phyloP scores from a whole-genome alignment of 2,797 vertebrate genomes.

The Sitta carolinensis region DNA sequence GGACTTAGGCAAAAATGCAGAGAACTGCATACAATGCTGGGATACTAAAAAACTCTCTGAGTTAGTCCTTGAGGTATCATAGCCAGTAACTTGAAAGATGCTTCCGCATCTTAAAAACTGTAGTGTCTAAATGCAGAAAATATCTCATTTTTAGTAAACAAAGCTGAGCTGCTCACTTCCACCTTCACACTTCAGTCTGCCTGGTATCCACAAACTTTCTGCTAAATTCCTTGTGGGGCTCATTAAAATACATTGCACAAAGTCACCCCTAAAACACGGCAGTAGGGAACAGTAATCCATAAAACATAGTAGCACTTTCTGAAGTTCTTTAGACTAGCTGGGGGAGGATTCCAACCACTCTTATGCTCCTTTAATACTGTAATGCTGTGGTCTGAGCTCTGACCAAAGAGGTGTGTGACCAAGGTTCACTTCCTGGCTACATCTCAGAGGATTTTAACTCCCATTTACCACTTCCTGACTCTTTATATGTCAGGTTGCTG shows the following conservation, averaged over 20 bases:
- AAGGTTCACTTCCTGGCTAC: background rate
- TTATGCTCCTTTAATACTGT: background rate
- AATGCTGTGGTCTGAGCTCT: background rate
- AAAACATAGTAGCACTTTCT: background rate
- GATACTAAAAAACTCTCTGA: background rate
- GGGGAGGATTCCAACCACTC: background rate
- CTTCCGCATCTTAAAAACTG: background rate
- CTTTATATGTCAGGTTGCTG: background rate
- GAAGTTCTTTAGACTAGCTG: background rate
- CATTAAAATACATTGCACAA: background rate
- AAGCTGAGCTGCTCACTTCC: background rate
- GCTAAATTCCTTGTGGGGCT: background rate
- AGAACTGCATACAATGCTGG: background rate
- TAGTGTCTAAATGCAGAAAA: background rate
- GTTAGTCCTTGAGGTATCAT: background rate
- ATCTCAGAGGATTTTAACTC: background rate
- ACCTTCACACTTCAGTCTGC: background rate
- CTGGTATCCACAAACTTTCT: background rate
- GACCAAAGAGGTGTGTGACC: background rate
- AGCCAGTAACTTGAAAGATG: background rate
- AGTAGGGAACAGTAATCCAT: background rate
- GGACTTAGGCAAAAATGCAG: background rate
- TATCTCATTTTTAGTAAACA: background rate
- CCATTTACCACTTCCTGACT: background rate
- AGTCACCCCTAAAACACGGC: background rate